These are phyloP conservation scores for Rhabdornis inornatus DNA, from an alignment of 2,113 vertebrate genomes.

Conservation along the genomic window DNA sequence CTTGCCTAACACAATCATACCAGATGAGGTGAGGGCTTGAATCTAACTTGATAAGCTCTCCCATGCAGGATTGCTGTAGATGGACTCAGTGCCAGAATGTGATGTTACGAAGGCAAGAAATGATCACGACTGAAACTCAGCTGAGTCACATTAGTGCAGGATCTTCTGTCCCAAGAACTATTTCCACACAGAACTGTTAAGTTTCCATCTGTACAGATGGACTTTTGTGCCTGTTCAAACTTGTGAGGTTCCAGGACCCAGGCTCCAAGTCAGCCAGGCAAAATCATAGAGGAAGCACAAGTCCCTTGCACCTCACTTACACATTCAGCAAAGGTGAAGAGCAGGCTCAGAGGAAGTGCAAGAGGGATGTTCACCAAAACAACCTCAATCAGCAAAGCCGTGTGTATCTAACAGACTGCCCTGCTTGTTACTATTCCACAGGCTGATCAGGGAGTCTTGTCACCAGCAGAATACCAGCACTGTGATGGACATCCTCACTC, in stretches of 20 bases:
- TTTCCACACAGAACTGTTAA: not conserved
- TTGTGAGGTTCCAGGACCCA: not conserved
- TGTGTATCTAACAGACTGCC: not conserved
- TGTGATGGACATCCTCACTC: not conserved
- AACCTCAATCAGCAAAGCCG: not conserved
- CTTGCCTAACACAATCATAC: not conserved
- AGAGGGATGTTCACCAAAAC: not conserved
- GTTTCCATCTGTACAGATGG: not conserved
- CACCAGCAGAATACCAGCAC: fast-evolving
- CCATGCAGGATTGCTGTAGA: fast-evolving
- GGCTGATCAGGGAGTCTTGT: not conserved
- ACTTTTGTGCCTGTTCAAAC: not conserved
- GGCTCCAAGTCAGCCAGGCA: not conserved
- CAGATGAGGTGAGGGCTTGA: not conserved
- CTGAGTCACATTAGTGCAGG: not conserved
- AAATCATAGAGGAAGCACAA: not conserved
- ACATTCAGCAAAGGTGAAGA: fast-evolving
- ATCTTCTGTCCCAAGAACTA: not conserved
- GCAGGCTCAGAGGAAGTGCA: not conserved
- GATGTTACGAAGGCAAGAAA: not conserved
- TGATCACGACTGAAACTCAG: not conserved
- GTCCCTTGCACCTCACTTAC: not conserved
- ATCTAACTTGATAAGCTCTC: not conserved
- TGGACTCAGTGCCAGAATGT: not conserved
- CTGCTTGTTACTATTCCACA: not conserved